Evolutionary conservation across 1,140 invertebrate species (phyloP).

Genomic region (Stratiolaelaps scimitus): DNA sequence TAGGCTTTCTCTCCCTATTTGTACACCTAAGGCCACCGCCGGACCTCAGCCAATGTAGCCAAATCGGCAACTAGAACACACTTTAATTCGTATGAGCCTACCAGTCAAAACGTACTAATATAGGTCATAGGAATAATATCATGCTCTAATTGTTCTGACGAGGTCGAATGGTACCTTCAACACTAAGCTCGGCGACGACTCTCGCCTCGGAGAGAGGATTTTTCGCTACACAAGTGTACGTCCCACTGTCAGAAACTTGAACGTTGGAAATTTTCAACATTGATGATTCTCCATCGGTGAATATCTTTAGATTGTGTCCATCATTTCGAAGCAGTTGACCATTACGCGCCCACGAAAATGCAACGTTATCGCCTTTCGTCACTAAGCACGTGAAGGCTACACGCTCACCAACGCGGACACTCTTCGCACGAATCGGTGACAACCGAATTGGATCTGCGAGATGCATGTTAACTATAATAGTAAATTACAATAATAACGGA

Average conservation of each 20-base stretch:
- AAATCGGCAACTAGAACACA: too few relatives aligned
- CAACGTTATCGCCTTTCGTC: not conserved
- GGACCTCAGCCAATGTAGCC: too few relatives aligned
- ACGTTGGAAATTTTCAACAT: conserved; percentile 24
- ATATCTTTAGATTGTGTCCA: not conserved
- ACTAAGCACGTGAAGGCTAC: conserved; percentile 5
- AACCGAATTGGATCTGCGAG: too few relatives aligned
- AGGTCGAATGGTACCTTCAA: not conserved
- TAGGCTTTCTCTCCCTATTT: too few relatives aligned
- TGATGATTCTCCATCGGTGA: conserved; percentile 17
- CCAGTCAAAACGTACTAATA: too few relatives aligned
- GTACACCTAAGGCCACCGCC: too few relatives aligned
- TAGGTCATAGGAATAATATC: too few relatives aligned
- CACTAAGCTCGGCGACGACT: not conserved
- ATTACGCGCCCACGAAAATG: not conserved
- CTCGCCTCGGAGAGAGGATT: not conserved
- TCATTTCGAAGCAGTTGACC: not conserved
- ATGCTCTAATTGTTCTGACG: too few relatives aligned
- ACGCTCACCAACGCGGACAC: not conserved
- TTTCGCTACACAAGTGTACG: conserved; percentile 9
- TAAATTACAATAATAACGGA: too few relatives aligned
- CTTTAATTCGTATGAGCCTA: too few relatives aligned
- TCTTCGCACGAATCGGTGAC: too few relatives aligned
- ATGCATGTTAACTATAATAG: too few relatives aligned
- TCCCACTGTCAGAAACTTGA: conserved; percentile 1